phyloP scores from a whole-genome alignment of 2,888 invertebrate species.

The Zaprionus obscuricornis region DNA sequence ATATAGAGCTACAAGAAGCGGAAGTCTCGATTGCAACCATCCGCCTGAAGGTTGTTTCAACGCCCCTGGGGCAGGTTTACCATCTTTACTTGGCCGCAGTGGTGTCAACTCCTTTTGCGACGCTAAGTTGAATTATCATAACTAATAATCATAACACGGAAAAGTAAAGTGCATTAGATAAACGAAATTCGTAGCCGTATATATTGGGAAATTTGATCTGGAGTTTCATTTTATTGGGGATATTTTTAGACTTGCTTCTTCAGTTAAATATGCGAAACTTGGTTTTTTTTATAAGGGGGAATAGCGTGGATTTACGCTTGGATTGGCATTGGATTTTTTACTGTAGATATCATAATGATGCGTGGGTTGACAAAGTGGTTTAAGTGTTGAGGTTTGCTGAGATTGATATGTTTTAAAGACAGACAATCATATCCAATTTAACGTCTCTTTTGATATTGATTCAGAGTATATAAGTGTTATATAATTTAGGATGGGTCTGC shows the following conservation, averaged over 20 bases:
- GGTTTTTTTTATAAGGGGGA: constrained; percentile 61
- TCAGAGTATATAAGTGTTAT: too few species aligned
- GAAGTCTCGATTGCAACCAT: constrained; percentile 56
- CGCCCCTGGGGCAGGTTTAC: constrained; percentile 17
- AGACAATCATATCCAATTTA: too few species aligned
- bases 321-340: constrained; percentile 35
- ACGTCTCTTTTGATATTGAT: too few species aligned
- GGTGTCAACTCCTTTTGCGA: constrained; percentile 69
- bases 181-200: constrained; percentile 8
- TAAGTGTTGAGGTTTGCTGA: too few species aligned
- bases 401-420: too few species aligned
- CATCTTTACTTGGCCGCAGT: constrained; percentile 38
- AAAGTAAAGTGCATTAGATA: constrained; percentile 58
- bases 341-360: constrained; percentile 28
- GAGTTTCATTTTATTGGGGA: constrained; percentile 55
- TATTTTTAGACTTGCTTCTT: constrained; percentile 59
- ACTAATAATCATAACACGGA: constrained; percentile 73
- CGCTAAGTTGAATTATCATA: constrained; percentile 73
- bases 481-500: too few species aligned
- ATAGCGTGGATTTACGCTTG: constrained; percentile 37
- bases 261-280: constrained; percentile 63
- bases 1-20: too few species aligned
- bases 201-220: constrained; percentile 49
- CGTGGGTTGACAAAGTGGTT: constrained; percentile 26
- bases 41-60: constrained; percentile 54